Evolutionary conservation across 2,888 invertebrate species (phyloP).

Genomic region (Panzeria rudis): DNA sequence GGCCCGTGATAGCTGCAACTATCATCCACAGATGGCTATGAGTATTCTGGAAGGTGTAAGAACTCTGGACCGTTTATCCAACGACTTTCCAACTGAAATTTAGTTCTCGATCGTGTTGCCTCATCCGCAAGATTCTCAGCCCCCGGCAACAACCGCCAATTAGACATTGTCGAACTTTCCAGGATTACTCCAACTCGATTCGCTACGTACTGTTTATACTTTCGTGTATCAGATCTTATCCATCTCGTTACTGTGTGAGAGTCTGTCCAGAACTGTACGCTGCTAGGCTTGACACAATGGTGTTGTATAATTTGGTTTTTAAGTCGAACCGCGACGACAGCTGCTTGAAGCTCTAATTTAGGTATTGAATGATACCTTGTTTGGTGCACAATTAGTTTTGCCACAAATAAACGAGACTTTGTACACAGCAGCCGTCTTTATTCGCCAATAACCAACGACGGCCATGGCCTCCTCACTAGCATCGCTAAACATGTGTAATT

Average conservation of each 20-base stretch:
- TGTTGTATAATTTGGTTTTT: too few species aligned
- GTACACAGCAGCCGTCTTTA: too few species aligned
- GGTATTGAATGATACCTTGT: too few species aligned
- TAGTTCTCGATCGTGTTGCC: conserved; percentile 35
- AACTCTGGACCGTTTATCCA: conserved; percentile 47
- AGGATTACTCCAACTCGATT: conserved; percentile 47
- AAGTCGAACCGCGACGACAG: too few species aligned
- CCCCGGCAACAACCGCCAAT: conserved; percentile 43
- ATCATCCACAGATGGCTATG: conserved; percentile 14
- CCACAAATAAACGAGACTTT: too few species aligned
- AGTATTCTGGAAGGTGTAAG: conserved; percentile 5
- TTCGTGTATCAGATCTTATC: conserved; percentile 57
- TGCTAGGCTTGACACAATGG: too few species aligned
- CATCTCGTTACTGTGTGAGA: conserved; percentile 54
- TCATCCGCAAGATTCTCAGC: conserved; percentile 36
- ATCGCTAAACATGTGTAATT: conserved; percentile 25
- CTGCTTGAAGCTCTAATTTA: too few species aligned
- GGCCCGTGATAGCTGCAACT: not conserved
- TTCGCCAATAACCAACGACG: too few species aligned
- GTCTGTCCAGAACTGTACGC: conserved; percentile 61
- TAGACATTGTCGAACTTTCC: conserved; percentile 6
- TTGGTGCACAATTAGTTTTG: too few species aligned
- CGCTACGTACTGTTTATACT: conserved; percentile 62
- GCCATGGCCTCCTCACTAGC: conserved; percentile 10
- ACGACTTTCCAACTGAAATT: conserved; percentile 1